A percentile compares a stretch with the other conserved stretches of the same genome.
Evolutionary conservation across 2,797 vertebrate species (phyloP).

Genomic region (Chelidonichthys spinosus): DNA sequence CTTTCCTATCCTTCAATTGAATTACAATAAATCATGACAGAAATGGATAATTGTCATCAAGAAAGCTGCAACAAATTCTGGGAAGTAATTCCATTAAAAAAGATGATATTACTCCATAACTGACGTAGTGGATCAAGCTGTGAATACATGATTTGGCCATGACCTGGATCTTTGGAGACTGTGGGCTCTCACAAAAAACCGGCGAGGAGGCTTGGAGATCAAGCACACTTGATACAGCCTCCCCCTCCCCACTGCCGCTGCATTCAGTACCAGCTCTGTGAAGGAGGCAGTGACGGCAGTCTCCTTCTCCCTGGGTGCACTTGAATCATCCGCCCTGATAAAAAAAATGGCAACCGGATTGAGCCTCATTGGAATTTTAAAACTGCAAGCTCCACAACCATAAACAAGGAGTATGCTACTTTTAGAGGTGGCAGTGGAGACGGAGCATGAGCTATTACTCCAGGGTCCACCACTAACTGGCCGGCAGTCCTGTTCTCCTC

Average conservation of each 20-base stretch:
- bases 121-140: constrained; percentile 39
- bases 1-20: constrained; percentile 25
- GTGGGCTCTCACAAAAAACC: constrained; percentile 42
- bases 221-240: constrained; percentile 39
- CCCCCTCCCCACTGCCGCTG: constrained; percentile 34
- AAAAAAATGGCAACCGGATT: constrained; percentile 43
- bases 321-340: constrained; percentile 72
- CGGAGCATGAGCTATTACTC: constrained; percentile 62
- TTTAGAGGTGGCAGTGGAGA: constrained; percentile 62
- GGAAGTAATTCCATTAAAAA: constrained; percentile 27
- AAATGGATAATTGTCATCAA: constrained; percentile 9
- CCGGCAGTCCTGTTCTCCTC: constrained; percentile 52
- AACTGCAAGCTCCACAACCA: constrained; percentile 53
- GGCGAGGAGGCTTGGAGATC: constrained; percentile 66
- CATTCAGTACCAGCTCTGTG: constrained; percentile 15
- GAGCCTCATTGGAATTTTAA: constrained; percentile 76
- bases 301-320: constrained; percentile 59
- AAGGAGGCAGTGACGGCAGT: constrained; percentile 30
- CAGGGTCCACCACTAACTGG: constrained; percentile 56
- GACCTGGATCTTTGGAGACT: constrained; percentile 36
- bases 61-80: not conserved
- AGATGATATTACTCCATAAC: constrained; percentile 19
- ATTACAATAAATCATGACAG: constrained; percentile 31
- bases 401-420: constrained; percentile 67
- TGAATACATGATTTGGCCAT: constrained; percentile 23